A percentile compares a stretch with the other conserved stretches of the same genome.
Evolutionary conservation across 2,888 invertebrate species (phyloP).

Genomic region (Dynastes grantii): DNA sequence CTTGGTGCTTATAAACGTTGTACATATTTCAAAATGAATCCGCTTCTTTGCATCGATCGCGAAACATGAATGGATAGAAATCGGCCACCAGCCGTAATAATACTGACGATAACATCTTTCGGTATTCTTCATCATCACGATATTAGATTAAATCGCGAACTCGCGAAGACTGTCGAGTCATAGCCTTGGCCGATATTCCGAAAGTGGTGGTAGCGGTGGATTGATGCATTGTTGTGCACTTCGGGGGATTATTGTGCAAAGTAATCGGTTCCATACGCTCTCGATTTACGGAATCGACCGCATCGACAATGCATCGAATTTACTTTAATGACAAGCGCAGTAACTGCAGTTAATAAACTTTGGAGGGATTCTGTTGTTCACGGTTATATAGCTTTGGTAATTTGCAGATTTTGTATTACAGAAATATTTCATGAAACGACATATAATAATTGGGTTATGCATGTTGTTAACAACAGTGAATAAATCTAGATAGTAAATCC

Average conservation of each 20-base stretch:
- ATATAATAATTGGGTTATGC: too few species aligned
- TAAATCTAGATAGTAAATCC: too few species aligned
- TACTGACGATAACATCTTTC: slow-evolving; percentile 1
- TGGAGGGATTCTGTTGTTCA: not conserved
- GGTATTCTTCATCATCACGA: slow-evolving; percentile 18
- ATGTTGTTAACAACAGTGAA: too few species aligned
- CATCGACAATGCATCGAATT: not conserved
- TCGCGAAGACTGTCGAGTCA: slow-evolving; percentile 10
- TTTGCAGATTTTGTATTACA: not conserved
- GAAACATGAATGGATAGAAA: slow-evolving; percentile 16
- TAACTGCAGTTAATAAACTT: not conserved
- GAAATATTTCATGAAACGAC: too few species aligned
- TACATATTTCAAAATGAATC: not conserved
- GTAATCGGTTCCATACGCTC: not conserved
- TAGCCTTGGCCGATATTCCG: slow-evolving; percentile 40
- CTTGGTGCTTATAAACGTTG: not conserved
- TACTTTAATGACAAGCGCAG: not conserved
- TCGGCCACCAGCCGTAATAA: not conserved
- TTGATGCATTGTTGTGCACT: not conserved
- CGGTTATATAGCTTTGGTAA: not conserved
- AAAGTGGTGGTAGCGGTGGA: not conserved
- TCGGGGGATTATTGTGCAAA: slow-evolving; percentile 8
- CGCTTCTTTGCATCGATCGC: slow-evolving; percentile 6
- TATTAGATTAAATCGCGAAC: slow-evolving; percentile 20
- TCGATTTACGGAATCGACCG: not conserved